Evolutionary conservation across 2,797 vertebrate genomes (phyloP).

Genomic region (Molossus molossus): DNA sequence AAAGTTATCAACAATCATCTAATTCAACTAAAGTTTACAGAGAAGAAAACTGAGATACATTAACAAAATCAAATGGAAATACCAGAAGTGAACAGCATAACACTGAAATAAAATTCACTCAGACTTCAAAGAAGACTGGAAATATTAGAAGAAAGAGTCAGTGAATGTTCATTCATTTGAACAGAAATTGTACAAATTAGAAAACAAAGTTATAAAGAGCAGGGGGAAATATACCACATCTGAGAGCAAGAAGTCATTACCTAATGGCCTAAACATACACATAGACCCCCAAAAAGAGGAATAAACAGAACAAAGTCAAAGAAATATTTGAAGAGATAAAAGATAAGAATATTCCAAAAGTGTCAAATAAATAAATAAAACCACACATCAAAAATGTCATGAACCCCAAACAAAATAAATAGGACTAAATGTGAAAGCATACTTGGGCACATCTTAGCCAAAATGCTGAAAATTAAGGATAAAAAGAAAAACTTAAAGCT

Average conservation of each 20-base stretch:
- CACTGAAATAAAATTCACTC: background rate
- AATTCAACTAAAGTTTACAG: slow-evolving; percentile 1
- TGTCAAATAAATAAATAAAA: slow-evolving; percentile 10
- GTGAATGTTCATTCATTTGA: background rate
- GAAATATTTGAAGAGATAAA: background rate
- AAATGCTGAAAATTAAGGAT: slow-evolving; percentile 52
- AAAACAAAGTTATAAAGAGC: background rate
- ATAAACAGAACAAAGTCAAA: background rate
- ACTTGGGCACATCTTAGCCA: background rate
- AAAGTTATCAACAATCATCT: background rate
- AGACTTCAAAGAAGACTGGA: background rate
- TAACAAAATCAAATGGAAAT: slow-evolving; percentile 1
- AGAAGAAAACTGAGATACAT: background rate
- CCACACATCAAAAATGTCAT: background rate
- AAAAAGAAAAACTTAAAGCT: background rate
- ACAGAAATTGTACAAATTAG: background rate
- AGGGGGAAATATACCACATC: background rate
- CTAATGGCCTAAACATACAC: background rate
- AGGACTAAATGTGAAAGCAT: slow-evolving; percentile 39
- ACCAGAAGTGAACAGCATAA: background rate
- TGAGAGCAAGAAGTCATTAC: background rate
- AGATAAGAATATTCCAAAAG: background rate
- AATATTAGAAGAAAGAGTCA: background rate
- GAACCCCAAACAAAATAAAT: background rate
- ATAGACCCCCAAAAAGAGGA: background rate